These are phyloP conservation scores for Myiopsitta monachus DNA, from an alignment of 2,113 vertebrate genomes.

Conservation along the genomic window DNA sequence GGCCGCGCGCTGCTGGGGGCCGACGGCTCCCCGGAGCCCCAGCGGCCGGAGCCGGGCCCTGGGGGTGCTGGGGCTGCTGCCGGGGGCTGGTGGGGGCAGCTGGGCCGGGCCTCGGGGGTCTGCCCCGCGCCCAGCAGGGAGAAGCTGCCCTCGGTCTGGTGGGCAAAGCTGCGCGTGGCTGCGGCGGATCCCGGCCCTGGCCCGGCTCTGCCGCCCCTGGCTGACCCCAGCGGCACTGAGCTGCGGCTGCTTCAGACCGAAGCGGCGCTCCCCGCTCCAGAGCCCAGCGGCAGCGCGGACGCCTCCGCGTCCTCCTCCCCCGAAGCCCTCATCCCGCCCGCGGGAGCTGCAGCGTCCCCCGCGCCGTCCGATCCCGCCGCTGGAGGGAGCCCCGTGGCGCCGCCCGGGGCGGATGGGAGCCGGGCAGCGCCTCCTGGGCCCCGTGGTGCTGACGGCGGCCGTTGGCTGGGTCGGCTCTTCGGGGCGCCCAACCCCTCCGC, in stretches of 20 bases:
- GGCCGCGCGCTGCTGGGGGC: slow-evolving; percentile 71
- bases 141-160: slow-evolving; percentile 45
- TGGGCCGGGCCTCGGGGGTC: slow-evolving; percentile 70
- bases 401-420: fast-evolving
- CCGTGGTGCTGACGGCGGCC: neutral
- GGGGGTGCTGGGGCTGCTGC: neutral
- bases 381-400: neutral
- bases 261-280: fast-evolving
- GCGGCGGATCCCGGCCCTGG: neutral
- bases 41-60: neutral
- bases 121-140: slow-evolving; percentile 49
- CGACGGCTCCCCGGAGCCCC: neutral
- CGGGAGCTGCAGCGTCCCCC: neutral
- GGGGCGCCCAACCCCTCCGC: slow-evolving; percentile 68
- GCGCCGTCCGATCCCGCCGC: neutral
- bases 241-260: slow-evolving; percentile 2
- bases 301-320: neutral
- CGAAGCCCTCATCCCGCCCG: neutral
- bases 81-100: slow-evolving; percentile 72
- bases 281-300: neutral
- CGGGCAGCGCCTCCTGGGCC: neutral
- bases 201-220: fast-evolving
- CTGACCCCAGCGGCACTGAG: neutral
- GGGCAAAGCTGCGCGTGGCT: slow-evolving; percentile 20
- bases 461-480: slow-evolving; percentile 85